Evolutionary conservation across 2,888 invertebrate species (phyloP), one percentile per base, ranked within the genome.

Genomic region (Lasioglossum pauxillum): DNA sequence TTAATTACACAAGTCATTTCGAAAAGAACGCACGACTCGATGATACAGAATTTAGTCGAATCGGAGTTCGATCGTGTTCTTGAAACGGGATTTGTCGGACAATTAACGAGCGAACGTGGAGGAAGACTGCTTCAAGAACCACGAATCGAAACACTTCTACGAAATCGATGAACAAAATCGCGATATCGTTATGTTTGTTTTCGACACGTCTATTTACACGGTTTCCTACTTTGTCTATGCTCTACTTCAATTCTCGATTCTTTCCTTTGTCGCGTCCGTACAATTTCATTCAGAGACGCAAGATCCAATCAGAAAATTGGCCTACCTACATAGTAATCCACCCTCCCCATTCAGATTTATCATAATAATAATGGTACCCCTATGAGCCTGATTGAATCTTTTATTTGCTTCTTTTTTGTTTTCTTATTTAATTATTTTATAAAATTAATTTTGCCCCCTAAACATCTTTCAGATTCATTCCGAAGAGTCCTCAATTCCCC

Each of bases 151-250:
- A 35, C 35, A 35, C 4, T 35, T 35, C 4, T 35, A 35, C 35
- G 5, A 35, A 38, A 83, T 80, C 74, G 84, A 74, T 46, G 53
- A 80, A 74, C 38, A 67, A 81, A 85, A 57, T 49, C 60, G 31
- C 41, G 76, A 49, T 57, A 78, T 72, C 72, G 78, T 73, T 67
- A 35, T 73, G 49, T 67, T 67, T 73, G 64, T n/a, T 67, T 74
- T 84, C 72, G 4, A 69, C 41, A 19, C 49, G 19, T 69, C 72
- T 86, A 85, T 86, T 64, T 86, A 86, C 85, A 86, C 60, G 72
- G 72, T 14, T 76, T 27, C 49, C 71, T 80, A 72, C 64, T 38
- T 27, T 14, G 38, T 41, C 27, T 67, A 77, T 41, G 12, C 16
- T 38, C 23, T 82, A 74, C 41, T 38, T 71, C 74, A 57, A 71